Base-by-base conservation (phyloP, 2,113 vertebrate species). In the Catharus minimus region DNA sequence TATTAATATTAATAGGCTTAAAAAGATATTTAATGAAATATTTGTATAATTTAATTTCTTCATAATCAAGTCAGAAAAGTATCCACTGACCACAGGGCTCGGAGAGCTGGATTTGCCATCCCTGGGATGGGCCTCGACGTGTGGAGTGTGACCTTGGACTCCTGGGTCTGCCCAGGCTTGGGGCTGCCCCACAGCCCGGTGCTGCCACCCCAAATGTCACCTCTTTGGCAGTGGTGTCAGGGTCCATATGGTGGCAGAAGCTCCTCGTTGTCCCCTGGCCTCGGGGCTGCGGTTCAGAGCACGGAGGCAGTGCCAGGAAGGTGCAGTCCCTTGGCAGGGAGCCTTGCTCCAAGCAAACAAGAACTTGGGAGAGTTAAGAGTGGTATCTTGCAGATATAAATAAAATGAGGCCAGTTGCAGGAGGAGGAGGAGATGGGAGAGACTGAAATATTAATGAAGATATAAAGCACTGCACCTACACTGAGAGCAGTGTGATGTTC, bases 1-100 rank as follows among this genome's bases (percentile, higher is more conserved):
- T 96, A 97, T 98, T 97, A 98, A 98, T 97, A 98, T 98, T 97
- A 97, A 97, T 97, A 92, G 95, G 86, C 92, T 92, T 89, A 68
- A 96, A 95, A 95, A 96, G 97, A 96, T 97, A 97, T 95, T 98
- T 98, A 97, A 97, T 89, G 96, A 97, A 97, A 97, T 97, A 97
- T 95, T 97, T 97, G 96, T 97, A 47, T 97, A 97, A 97, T 97
- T 97, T 95, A 95, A 97, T 97, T 97, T 93, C 95, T 89, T 95
- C 93, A 10, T 95, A 94, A 96, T 95, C 94, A 85, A 92, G 96
- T 68, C 82, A 30, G 82, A 66, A 92, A 50, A 79, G 74, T 19
- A n/a, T 58, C 43, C n/a, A 49, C 65, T 81, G 96, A 94, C 89
- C 79, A 4, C 30, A 24, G 90, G 66, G 65, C 75, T 69, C 7